Evolutionary conservation across 2,888 invertebrate genomes (phyloP), one percentile per base, ranked within the genome.

Genomic region (Drosophila mettleri): DNA sequence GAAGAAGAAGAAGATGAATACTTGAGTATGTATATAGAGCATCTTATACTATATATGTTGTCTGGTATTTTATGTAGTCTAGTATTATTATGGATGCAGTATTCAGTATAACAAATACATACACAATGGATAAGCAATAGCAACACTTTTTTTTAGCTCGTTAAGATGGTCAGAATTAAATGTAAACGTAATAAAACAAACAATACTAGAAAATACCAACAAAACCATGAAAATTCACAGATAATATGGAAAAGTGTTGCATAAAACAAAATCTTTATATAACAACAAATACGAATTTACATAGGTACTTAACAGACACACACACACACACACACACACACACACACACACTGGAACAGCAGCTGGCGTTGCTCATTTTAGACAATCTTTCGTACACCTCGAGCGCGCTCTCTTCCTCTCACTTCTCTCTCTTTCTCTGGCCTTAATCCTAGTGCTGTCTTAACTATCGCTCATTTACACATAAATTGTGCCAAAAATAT

Each of bases 231-330:
- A 46, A 46, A 12, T 48, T 39, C 18, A 7, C 7, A n/a, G 24
- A 16, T 24, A 52, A 57, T 51, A 51, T 36, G 18, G 8, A 51
- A 34, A 34, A n/a, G n/a, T 22, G 16, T 34, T 49, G 48, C 24
- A 39, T 46, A 8, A 41, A 46, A 41, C 2, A 22, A 39, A 49
- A 27, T 36, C 43, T 60, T 66, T 24, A 41, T 10, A n/a, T 27
- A 16, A 27, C 38, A 65, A 57, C 33, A 62, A 80, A 86, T 71
- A 79, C 83, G 83, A 83, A 83, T 83, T 83, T 83, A 83, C 82
- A 81, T 83, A 81, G 85, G 63, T 69, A 86, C 85, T 78, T 75
- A 84, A 77, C 49, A 67, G 51, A 51, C 51, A 41, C 29, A 59
- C 52, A 53, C 36, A 41, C 59, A 59, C 69, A 57, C 38, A 34